A percentile compares a stretch with the other conserved stretches of the same genome.
These are phyloP conservation scores for Prunella strophiata DNA, from an alignment of 2,797 vertebrate genomes.

Conservation along the genomic window DNA sequence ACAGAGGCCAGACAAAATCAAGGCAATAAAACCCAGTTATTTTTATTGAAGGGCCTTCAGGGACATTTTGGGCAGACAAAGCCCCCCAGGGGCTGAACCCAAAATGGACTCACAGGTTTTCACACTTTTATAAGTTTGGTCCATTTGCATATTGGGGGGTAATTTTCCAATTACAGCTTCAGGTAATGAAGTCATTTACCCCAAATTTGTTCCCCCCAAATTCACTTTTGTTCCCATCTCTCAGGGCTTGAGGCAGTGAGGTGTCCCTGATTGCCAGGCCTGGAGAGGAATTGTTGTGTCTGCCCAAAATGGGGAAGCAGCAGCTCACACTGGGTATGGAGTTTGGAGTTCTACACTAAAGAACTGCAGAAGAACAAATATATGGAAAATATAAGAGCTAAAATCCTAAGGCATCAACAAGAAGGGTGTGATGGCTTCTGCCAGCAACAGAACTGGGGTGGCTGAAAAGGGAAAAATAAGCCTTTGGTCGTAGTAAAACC, in stretches of 20 bases:
- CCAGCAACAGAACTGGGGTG: not conserved
- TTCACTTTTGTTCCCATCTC: not conserved
- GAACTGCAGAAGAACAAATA: accelerated
- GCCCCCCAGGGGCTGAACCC: too few relatives aligned
- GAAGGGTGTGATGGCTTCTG: not conserved
- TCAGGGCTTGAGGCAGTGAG: not conserved
- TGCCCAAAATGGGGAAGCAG: not conserved
- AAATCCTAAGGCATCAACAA: not conserved
- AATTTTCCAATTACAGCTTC: not conserved
- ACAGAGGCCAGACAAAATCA: accelerated
- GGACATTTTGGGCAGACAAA: accelerated
- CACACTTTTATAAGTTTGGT: not conserved
- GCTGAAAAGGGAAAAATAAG: not conserved
- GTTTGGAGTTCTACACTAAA: not conserved
- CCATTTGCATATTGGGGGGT: not conserved
- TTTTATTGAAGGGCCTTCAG: not conserved
- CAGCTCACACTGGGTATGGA: not conserved
- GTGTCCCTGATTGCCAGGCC: not conserved
- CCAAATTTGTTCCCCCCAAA: not conserved
- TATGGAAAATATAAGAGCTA: accelerated
- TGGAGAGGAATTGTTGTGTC: not conserved
- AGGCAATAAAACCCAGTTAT: accelerated
- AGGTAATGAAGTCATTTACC: not conserved
- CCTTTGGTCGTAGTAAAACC: not conserved
- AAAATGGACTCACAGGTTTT: accelerated